Evolutionary conservation across 2,888 invertebrate genomes (phyloP), one percentile per base, ranked within the genome.

Genomic region (Nomada hirtipes): DNA sequence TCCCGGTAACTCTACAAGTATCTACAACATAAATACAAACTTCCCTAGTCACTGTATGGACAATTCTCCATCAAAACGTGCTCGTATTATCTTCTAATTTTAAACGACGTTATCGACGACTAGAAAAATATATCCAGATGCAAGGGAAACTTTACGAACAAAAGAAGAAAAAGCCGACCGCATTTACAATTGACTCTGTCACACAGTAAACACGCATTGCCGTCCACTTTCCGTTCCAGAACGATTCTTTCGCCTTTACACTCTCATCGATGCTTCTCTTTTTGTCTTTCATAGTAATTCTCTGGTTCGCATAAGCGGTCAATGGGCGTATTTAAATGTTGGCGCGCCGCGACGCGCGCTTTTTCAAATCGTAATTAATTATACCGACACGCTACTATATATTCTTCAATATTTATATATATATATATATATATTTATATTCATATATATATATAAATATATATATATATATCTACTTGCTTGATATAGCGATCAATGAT

Each of bases 401-500:
- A 78, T 83, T 73, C 60, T 79, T 80, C 57, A 78, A 73, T 75
- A 69, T 70, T 36, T 36, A 36, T 36, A 36, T 36, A 69, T 67
- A 69, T 70, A 73, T 29, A 29, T 29, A 29, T 29, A 69, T 67
- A 69, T 70, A 73, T 74, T 50, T 77, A 73, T 72, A 79, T 84
- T 82, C 85, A 87, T 86, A 86, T 82, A 61, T 82, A 61, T 60
- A 53, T 74, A 76, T 65, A 50, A 75, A 71, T 70, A 63, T 76
- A 73, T 72, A 63, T 76, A 73, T 72, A 70, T 86, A 87, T 86
- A 86, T 82, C 76, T 87, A 87, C 84, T 82, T 84, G 79, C 87
- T 86, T 87, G 80, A 81, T 86, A 82, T 86, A 87, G 86, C 87
- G 86, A 78, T 84, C 86, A 87, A 87, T 84, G 86, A 87, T 86